Base-by-base conservation (phyloP, 1,140 invertebrate species). In the Ephestia elutella region DNA sequence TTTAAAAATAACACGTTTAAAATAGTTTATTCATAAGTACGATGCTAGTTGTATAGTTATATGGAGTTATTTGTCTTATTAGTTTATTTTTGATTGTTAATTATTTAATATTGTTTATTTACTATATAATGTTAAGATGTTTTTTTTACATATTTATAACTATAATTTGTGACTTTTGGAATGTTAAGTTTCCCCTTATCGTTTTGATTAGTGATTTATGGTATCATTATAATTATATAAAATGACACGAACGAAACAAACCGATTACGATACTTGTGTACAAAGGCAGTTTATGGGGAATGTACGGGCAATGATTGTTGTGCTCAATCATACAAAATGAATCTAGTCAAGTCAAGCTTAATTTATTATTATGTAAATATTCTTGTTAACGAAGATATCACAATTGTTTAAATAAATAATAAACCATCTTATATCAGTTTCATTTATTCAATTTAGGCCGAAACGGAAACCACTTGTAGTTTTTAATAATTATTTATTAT, bases 251-350 rank as follows among this genome's bases (percentile, higher is more conserved):
- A 72, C 67, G 66, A 75, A 70, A 65, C 54, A 57, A 56, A 60
- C 54, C 54, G 21, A 58, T 17, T 56, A 53, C 44, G 48, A 60
- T 61, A 56, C 57, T 57, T 53, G 57, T 65, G 49, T 62, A 60
- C 63, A 65, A 56, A 62, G 60, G 65, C 57, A 66, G 65, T 63
- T 62, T 62, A 53, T 72, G 65, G 62, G 65, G 62, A 69, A 73
- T 71, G 70, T 68, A 68, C 57, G 70, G 65, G 64, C 63, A 65
- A 72, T 70, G 67, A 63, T 65, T 2, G 65, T 58, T 68, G 63
- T 74, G 67, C 66, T 71, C 71, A 75, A 69, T 66, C 62, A 71
- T 73, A 73, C 68, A 73, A 72, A 80, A 71, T 73, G 59, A 73
- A 69, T 70, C 65, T 70, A 69, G 74, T 77, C 59, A 59, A 68